These are phyloP conservation scores for Eurois occulta DNA, from an alignment of 2,888 invertebrate genomes.

Conservation along the genomic window DNA sequence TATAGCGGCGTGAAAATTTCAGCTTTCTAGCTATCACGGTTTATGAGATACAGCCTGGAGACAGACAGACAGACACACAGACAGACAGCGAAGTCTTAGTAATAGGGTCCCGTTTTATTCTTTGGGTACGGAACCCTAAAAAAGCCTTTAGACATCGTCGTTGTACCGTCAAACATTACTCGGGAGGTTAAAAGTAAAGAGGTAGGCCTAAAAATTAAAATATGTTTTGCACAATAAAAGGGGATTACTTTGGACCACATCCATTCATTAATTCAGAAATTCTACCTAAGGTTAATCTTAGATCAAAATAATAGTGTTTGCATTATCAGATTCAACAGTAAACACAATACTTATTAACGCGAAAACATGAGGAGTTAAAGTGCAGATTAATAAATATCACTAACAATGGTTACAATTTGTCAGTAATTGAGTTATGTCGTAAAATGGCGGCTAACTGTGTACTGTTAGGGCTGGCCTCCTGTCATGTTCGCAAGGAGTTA, in stretches of 20 bases:
- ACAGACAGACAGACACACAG: no score
- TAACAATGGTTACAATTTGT: conserved; percentile 62
- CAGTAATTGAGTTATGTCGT: conserved; percentile 58
- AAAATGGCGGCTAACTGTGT: conserved; percentile 45
- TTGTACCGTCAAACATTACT: no score
- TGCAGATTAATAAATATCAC: conserved; percentile 59
- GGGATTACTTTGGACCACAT: not conserved
- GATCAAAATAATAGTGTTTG: not conserved
- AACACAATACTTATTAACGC: conserved; percentile 13
- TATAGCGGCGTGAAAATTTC: no score
- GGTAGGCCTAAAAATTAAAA: not conserved
- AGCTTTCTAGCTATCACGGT: no score
- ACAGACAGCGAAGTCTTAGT: no score
- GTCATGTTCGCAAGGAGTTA: conserved; percentile 46
- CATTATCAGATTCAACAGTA: conserved; percentile 8
- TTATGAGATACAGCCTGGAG: no score
- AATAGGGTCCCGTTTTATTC: no score
- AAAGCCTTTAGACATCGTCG: no score
- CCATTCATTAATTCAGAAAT: not conserved
- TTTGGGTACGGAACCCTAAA: no score
- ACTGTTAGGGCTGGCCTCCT: conserved; percentile 42
- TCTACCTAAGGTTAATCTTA: not conserved
- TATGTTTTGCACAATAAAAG: not conserved
- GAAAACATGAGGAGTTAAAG: conserved; percentile 44
- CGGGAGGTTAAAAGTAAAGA: no score